phyloP scores from a whole-genome alignment of 2,888 invertebrate genomes.

The Lacanobia oleracea region DNA sequence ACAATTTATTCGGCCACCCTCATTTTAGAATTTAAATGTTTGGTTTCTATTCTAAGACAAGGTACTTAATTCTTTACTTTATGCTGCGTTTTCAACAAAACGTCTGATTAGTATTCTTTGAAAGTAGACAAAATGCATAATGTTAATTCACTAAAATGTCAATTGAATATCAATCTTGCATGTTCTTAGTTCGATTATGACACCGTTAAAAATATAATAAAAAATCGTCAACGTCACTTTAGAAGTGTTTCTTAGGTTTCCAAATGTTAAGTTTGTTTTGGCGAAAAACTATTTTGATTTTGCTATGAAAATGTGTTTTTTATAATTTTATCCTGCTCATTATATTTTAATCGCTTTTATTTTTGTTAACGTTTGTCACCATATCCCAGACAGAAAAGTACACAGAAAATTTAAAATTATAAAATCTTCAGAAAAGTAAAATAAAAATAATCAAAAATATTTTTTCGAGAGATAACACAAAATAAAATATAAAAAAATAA shows the following conservation, averaged over 20 bases:
- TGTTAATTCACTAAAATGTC: conserved; percentile 48
- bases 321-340: no score
- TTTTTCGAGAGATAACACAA: background rate
- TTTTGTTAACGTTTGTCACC: background rate
- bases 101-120: conserved; percentile 45
- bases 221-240: background rate
- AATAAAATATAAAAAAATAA: conserved; percentile 18
- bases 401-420: background rate
- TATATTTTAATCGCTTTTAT: background rate
- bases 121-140: conserved; percentile 25
- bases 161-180: conserved; percentile 31
- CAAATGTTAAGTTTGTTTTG: background rate
- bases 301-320: background rate
- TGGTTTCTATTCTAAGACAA: conserved; percentile 32
- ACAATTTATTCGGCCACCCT: conserved; percentile 8
- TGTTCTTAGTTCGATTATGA: background rate
- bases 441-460: conserved; percentile 19
- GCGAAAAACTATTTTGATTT: background rate
- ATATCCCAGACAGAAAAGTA: background rate
- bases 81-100: conserved; percentile 19
- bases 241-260: background rate
- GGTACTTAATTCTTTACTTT: conserved; percentile 29
- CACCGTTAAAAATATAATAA: conserved; percentile 5
- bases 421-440: background rate
- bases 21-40: conserved; percentile 11